Conservation (phyloP, 2,888 invertebrate species). For the Eristalis pertinax region DNA sequence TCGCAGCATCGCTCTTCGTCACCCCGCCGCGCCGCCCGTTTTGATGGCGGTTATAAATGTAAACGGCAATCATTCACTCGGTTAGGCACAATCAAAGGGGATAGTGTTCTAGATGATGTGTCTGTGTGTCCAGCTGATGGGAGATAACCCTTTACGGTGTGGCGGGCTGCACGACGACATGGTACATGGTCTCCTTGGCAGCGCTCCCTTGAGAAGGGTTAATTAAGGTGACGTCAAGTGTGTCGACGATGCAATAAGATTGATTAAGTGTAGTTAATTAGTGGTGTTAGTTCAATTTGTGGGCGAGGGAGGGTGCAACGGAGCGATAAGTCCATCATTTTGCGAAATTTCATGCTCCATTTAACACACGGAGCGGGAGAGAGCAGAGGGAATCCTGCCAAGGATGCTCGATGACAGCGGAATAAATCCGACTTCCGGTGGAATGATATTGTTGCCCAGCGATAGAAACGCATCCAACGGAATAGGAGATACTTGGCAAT, state of each 20-base stretch:
- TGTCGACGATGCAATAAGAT: conserved; percentile 50
- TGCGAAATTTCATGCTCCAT: conserved; percentile 31
- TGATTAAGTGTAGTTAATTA: conserved; percentile 69
- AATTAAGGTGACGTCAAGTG: conserved; percentile 51
- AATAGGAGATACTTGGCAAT: conserved; percentile 3
- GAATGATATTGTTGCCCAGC: conserved; percentile 25
- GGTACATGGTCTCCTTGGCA: conserved; percentile 26
- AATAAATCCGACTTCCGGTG: conserved; percentile 45
- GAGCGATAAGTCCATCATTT: conserved; percentile 3
- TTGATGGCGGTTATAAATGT: conserved; percentile 56
- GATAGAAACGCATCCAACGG: conserved; percentile 42
- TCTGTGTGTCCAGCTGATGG: conserved; percentile 44
- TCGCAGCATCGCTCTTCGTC: not conserved
- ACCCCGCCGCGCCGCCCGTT: not conserved
- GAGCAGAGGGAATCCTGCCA: not conserved
- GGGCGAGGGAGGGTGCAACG: not conserved
- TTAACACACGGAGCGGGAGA: conserved; percentile 14
- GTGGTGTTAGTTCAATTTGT: conserved; percentile 49
- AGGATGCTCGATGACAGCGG: conserved; percentile 19
- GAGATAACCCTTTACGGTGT: conserved; percentile 29
- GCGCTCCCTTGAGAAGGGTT: conserved; percentile 48
- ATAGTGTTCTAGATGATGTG: conserved; percentile 35
- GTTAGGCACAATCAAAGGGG: conserved; percentile 67
- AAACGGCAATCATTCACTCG: conserved; percentile 67
- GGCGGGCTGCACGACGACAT: not conserved